Evolutionary conservation across 92 coral and sea anemone species (phyloP).

Genomic region (Siderastrea siderea): DNA sequence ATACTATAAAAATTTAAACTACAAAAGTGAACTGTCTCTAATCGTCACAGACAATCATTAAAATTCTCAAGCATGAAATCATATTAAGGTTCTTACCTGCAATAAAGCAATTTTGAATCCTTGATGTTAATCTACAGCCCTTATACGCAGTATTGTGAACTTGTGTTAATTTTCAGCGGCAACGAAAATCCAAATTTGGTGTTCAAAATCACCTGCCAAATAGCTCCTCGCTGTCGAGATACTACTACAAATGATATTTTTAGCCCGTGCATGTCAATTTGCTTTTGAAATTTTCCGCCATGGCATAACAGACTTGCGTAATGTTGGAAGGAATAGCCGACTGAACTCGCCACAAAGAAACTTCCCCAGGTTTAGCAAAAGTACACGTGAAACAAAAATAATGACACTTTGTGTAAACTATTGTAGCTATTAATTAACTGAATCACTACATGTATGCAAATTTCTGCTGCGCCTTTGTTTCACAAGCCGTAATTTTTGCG

Average conservation of each 20-base stretch:
- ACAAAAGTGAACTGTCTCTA: not conserved
- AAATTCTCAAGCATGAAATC: constrained; percentile 6
- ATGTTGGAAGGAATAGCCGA: constrained; percentile 1
- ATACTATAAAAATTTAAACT: not conserved
- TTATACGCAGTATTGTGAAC: not conserved
- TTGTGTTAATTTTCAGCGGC: not conserved
- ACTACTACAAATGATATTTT: constrained; percentile 25
- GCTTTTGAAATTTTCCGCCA: constrained; percentile 28
- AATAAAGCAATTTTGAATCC: constrained; percentile 11
- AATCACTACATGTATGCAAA: no score
- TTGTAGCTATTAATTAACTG: no score
- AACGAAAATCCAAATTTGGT: not conserved
- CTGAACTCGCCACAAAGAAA: no score
- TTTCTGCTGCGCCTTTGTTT: no score
- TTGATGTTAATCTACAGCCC: not conserved
- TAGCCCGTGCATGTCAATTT: not conserved
- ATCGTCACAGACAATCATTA: not conserved
- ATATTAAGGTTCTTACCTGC: not conserved
- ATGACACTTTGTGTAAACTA: no score
- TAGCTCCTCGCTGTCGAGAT: constrained; percentile 37
- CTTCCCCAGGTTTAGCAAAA: no score
- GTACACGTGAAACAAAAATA: no score
- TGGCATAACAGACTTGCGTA: not conserved
- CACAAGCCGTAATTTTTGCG: no score
- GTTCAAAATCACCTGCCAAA: not conserved